Evolutionary conservation across 2,797 vertebrate species (phyloP).

Genomic region (Melanotaenia maccullochi): DNA sequence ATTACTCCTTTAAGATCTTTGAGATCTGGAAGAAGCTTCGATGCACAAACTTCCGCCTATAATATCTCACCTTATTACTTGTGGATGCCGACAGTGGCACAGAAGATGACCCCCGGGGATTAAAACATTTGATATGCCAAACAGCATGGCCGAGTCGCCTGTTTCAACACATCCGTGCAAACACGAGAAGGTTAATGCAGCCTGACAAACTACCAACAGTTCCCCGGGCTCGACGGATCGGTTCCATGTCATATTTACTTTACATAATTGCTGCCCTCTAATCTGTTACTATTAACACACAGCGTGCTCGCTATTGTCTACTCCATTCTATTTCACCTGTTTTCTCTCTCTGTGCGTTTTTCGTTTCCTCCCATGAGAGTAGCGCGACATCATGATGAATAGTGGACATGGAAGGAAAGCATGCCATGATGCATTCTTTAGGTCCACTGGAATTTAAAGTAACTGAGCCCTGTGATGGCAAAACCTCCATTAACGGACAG

Average conservation of each 20-base stretch:
- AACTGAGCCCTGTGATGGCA: neutral
- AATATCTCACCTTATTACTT: slow-evolving; percentile 57
- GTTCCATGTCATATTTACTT: slow-evolving; percentile 80
- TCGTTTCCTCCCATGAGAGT: slow-evolving; percentile 47
- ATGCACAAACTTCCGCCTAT: slow-evolving; percentile 14
- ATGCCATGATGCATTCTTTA: slow-evolving; percentile 36
- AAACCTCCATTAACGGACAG: slow-evolving; percentile 14
- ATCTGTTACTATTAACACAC: slow-evolving; percentile 77
- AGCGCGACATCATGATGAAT: slow-evolving; percentile 66
- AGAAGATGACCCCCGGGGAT: slow-evolving; percentile 70
- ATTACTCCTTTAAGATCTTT: slow-evolving; percentile 43
- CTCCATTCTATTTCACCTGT: slow-evolving; percentile 57
- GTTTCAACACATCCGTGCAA: slow-evolving; percentile 80
- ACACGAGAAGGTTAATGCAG: slow-evolving; percentile 83
- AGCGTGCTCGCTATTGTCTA: slow-evolving; percentile 57
- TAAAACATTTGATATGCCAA: slow-evolving; percentile 73
- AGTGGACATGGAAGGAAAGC: slow-evolving; percentile 54
- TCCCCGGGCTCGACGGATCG: slow-evolving; percentile 71
- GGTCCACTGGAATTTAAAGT: slow-evolving; percentile 41
- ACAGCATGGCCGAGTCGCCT: slow-evolving; percentile 55
- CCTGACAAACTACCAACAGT: slow-evolving; percentile 78
- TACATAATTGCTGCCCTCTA: slow-evolving; percentile 81
- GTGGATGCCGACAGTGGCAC: slow-evolving; percentile 50
- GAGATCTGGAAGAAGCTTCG: slow-evolving; percentile 33
- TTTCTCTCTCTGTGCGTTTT: slow-evolving; percentile 52